Base-by-base conservation (phyloP, 2,113 vertebrate species). In the Connochaetes taurinus region DNA sequence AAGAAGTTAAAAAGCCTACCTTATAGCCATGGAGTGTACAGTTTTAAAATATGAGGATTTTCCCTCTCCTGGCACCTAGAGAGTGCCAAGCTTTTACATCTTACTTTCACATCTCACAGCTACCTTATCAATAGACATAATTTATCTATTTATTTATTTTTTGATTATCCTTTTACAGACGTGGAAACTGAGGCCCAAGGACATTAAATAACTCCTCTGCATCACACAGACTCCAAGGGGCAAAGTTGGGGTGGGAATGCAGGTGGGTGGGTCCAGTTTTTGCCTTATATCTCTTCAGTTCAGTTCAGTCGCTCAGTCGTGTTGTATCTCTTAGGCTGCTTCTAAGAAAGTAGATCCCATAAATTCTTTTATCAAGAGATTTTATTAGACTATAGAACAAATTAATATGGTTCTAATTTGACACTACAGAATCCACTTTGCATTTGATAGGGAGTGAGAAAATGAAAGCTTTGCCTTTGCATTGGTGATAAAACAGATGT, bases 11-110 rank as follows among this genome's bases (percentile, higher is more conserved):
- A 88, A 98, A 96, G 53, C 90, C 36, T 95, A 87, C 55, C 88
- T 1, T 15, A 81, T 98, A 97, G 98, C 98, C 97, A 93, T 2
- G 98, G 91, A 98, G 97, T 97, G 92, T 93, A 97, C 95, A 98
- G 97, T 98, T 98, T 83, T 7, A 98, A 97, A 90, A 64, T 19
- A n/a, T 6, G 40, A 82, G 14, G 15, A 8, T 16, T 45, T 62
- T 40, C 55, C 21, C 23, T 53, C 81, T 82, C 67, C 67, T 76
- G 29, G n/a, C 6, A 64, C 6, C 11, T 64, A 4, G 6, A 1
- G 3, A 1, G 11, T 55, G 31, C 21, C 53, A 33, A 1, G 3
- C 43, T 86, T 89, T 53, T 74, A 19, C 10, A 27, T 14, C 13
- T 10, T 50, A 7, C 3, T 13, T 84, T 80, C 29, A 14, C 50